Conservation (phyloP, 2,888 invertebrate genomes). For the Ormia ochracea region DNA sequence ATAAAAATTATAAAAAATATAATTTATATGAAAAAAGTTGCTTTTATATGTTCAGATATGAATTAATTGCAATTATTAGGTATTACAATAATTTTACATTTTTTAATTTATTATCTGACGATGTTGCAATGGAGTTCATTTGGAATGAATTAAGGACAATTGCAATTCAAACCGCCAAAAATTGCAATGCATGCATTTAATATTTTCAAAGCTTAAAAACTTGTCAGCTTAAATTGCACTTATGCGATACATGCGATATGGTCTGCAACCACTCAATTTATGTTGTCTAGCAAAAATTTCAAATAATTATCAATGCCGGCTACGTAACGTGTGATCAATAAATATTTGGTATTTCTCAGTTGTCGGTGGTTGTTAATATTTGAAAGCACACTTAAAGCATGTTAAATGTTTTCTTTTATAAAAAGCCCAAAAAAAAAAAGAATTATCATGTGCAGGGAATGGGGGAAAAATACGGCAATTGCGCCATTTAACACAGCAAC, state of each 20-base stretch:
- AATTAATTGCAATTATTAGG: too few relatives aligned
- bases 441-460: not conserved
- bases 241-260: not conserved
- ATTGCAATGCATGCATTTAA: not conserved
- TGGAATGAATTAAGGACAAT: too few relatives aligned
- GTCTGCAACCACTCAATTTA: not conserved
- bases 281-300: not conserved
- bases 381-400: constrained; percentile 42
- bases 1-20: too few relatives aligned
- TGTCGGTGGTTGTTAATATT: not conserved
- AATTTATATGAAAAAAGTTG: too few relatives aligned
- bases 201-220: not conserved
- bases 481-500: not conserved
- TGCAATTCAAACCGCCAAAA: too few relatives aligned
- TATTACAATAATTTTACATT: too few relatives aligned
- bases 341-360: not conserved
- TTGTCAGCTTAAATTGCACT: not conserved
- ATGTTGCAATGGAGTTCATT: too few relatives aligned
- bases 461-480: not conserved
- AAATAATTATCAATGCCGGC: constrained; percentile 9
- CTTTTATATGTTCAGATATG: too few relatives aligned
- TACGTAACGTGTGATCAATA: constrained; percentile 41
- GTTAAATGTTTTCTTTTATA: constrained; percentile 38
- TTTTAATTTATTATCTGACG: too few relatives aligned
- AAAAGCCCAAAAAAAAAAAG: not conserved